Evolutionary conservation across 2,888 invertebrate species (phyloP).

Genomic region (Lithophane socia): DNA sequence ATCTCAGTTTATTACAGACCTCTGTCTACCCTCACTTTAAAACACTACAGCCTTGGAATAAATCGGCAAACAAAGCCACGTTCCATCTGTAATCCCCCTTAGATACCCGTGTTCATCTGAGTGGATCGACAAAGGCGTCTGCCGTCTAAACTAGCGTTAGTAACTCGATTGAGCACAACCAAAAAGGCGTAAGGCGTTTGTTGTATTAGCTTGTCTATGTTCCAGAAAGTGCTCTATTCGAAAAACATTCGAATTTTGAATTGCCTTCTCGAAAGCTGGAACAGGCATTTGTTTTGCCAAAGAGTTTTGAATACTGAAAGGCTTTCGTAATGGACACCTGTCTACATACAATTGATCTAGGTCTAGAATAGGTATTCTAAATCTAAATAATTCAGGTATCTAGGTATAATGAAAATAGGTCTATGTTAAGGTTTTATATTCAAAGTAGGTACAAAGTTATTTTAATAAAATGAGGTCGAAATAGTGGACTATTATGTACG

Average conservation of each 20-base stretch:
- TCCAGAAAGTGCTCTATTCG: constrained; percentile 30
- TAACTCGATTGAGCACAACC: constrained; percentile 78
- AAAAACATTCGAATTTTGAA: constrained; percentile 21
- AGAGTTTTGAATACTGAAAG: constrained; percentile 8
- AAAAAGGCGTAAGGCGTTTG: constrained; percentile 67
- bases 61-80: constrained; percentile 26
- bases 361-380: constrained; percentile 18
- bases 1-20: not conserved
- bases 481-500: constrained; percentile 3
- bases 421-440: constrained; percentile 4
- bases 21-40: not conserved
- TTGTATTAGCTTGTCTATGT: constrained; percentile 58
- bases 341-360: constrained; percentile 41
- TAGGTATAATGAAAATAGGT: constrained; percentile 9
- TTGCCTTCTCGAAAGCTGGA: constrained; percentile 14
- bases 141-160: constrained; percentile 74
- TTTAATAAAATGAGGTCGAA: constrained; percentile 12
- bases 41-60: constrained; percentile 30
- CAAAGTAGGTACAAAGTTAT: constrained; percentile 14
- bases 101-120: constrained; percentile 70
- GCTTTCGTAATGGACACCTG: constrained; percentile 31
- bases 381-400: constrained; percentile 37
- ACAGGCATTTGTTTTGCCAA: constrained; percentile 21
- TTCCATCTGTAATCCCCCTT: constrained; percentile 54
- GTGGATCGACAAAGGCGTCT: constrained; percentile 72